Conservation (phyloP, 2,888 invertebrate species). For the Drosophila eohydei region DNA sequence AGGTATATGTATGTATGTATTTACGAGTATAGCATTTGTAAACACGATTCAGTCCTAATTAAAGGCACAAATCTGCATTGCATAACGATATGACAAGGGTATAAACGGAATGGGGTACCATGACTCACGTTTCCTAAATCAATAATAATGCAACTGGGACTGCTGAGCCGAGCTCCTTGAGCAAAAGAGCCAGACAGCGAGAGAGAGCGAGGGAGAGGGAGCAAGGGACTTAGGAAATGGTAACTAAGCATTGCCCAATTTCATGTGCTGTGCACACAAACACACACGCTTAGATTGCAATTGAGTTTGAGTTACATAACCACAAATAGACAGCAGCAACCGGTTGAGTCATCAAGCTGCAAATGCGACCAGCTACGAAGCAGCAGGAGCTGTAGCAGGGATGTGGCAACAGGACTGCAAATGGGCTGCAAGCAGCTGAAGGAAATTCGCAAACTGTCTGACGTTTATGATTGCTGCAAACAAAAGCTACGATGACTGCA, state of each 20-base stretch:
- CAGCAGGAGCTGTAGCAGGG: slow-evolving; percentile 7
- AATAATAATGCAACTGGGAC: slow-evolving; percentile 43
- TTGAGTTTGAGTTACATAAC: slow-evolving; percentile 74
- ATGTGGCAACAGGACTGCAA: slow-evolving; percentile 2
- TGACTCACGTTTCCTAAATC: slow-evolving; percentile 43
- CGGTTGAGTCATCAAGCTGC: slow-evolving; percentile 72
- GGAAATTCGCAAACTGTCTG: slow-evolving; percentile 45
- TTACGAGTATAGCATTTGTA: slow-evolving; percentile 30
- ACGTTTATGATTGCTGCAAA: slow-evolving; percentile 78
- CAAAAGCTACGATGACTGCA: slow-evolving; percentile 74
- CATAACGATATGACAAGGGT: slow-evolving; percentile 25
- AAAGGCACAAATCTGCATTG: slow-evolving; percentile 50
- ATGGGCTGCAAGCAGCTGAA: slow-evolving; percentile 6
- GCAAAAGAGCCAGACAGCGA: not conserved
- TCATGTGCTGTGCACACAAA: slow-evolving; percentile 28
- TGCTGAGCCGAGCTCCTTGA: slow-evolving; percentile 8
- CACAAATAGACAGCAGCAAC: slow-evolving; percentile 72
- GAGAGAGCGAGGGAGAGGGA: not conserved
- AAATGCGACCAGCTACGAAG: slow-evolving; percentile 14
- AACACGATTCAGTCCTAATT: slow-evolving; percentile 64
- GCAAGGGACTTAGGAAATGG: slow-evolving; percentile 5
- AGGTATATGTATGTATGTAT: not conserved
- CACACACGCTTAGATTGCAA: slow-evolving; percentile 49
- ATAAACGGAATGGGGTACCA: slow-evolving; percentile 4
- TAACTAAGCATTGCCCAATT: slow-evolving; percentile 33